Conservation (phyloP, 2,888 invertebrate genomes). For the Blastobasis lacticolella region DNA sequence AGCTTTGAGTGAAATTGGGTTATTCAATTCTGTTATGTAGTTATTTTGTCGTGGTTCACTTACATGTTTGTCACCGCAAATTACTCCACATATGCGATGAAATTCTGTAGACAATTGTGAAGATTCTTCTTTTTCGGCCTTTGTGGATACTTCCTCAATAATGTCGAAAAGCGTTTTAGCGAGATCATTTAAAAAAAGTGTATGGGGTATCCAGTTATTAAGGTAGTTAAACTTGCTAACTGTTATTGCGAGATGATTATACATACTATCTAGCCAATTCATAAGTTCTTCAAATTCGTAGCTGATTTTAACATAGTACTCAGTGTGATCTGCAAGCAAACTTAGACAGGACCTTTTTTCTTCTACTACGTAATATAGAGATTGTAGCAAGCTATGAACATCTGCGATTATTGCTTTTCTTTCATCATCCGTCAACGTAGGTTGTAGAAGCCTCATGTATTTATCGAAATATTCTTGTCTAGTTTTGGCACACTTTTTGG, state of each 20-base stretch:
- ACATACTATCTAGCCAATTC: slow-evolving; percentile 30
- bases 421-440: slow-evolving; percentile 16
- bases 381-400: slow-evolving; percentile 23
- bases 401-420: slow-evolving; percentile 17
- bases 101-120: no score
- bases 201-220: slow-evolving; percentile 13
- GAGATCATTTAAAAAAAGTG: slow-evolving; percentile 19
- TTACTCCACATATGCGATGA: no score
- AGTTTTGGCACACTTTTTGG: slow-evolving; percentile 19
- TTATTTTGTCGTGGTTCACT: no score
- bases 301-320: slow-evolving; percentile 21
- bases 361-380: slow-evolving; percentile 18
- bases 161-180: slow-evolving; percentile 20
- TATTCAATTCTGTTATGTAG: no score
- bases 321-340: slow-evolving; percentile 23
- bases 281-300: slow-evolving; percentile 34
- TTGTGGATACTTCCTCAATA: slow-evolving; percentile 18
- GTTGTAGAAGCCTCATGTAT: slow-evolving; percentile 14
- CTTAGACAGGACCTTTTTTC: slow-evolving; percentile 25
- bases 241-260: slow-evolving; percentile 25
- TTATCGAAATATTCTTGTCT: slow-evolving; percentile 16
- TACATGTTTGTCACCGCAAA: no score
- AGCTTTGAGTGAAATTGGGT: no score
- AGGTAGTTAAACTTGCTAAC: slow-evolving; percentile 15
- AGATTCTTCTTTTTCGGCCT: no score